Evolutionary conservation across 1,140 invertebrate genomes (phyloP), one percentile per base, ranked within the genome.

Genomic region (Polypedilum vanderplanki): DNA sequence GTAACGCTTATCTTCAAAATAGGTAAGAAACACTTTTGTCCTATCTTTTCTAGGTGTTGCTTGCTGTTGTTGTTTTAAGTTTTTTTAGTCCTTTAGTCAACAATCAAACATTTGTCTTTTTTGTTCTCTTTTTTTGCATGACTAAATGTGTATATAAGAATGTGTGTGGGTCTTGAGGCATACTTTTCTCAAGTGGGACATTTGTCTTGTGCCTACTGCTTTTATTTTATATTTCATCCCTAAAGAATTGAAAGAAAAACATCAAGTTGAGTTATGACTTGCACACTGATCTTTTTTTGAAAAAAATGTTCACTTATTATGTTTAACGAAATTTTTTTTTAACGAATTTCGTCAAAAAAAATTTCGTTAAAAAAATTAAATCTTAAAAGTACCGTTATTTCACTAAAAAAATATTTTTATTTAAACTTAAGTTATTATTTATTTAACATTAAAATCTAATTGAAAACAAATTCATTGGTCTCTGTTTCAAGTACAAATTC

Each of bases 1-100:
- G 65, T 70, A 70, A 70, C 65, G 20, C 17, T 70, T 70, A 70
- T 70, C 65, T 70, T 20, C 65, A 70, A 22, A 70, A 70, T 70
- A 70, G 65, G 65, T 70, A 70, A 70, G 65, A n/a, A n/a, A 57
- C 10, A n/a, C n/a, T 15, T 57, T 57, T 15, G 1, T 57, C 46
- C n/a, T 57, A 8, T 57, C n/a, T 57, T n/a, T 57, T 57, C 46
- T 15, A n/a, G 9, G 9, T 3, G 9, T 46, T 46, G 9, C 15
- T 9, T 46, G 5, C 8, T 46, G 9, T 46, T 46, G 8, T 46
- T 46, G 41, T 46, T 46, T 46, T 12, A 12, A n/a, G n/a, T n/a
- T n/a, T 46, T 46, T 15, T n/a, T 57, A n/a, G 12, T 57, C 46
- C 46, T 57, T 57, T 57, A 12, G 12, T 57, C n/a, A 12, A n/a